Evolutionary conservation across 2,797 vertebrate genomes (phyloP).

Genomic region (Hoplostethus mediterraneus): DNA sequence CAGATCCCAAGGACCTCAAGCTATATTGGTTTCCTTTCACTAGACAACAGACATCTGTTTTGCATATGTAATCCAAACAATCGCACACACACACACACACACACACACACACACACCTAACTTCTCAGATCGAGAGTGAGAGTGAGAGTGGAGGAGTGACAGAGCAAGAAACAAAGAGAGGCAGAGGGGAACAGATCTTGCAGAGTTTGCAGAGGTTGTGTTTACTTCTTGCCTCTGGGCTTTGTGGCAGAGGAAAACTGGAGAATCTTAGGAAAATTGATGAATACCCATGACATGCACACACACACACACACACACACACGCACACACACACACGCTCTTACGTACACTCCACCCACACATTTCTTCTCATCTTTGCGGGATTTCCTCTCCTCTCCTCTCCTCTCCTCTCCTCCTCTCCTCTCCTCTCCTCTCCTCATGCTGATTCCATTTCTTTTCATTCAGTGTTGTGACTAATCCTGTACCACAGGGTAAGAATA

Average conservation of each 20-base stretch:
- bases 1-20: slow-evolving; percentile 34
- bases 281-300: slow-evolving; percentile 67
- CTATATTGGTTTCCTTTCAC: slow-evolving; percentile 22
- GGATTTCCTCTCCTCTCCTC: slow-evolving; percentile 43
- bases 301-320: slow-evolving; percentile 9
- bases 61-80: slow-evolving; percentile 24
- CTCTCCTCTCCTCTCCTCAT: background rate
- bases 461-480: slow-evolving; percentile 71
- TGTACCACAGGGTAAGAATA: slow-evolving; percentile 64
- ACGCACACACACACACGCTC: slow-evolving; percentile 2
- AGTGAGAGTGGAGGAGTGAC: slow-evolving; percentile 15
- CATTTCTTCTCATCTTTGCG: slow-evolving; percentile 56
- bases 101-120: slow-evolving; percentile 1
- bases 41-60: slow-evolving; percentile 22
- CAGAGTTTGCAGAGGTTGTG: slow-evolving; percentile 54
- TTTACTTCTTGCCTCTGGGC: slow-evolving; percentile 70
- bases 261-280: slow-evolving; percentile 70
- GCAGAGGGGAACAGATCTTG: slow-evolving; percentile 52
- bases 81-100: background rate
- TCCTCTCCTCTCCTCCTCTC: slow-evolving; percentile 23
- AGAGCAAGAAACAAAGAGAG: slow-evolving; percentile 33
- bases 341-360: slow-evolving; percentile 46
- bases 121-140: slow-evolving; percentile 11
- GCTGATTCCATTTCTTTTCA: slow-evolving; percentile 46
- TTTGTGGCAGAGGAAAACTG: slow-evolving; percentile 60